These are phyloP conservation scores for Discoglossus pictus DNA, from an alignment of 2,797 vertebrate species.

Conservation along the genomic window DNA sequence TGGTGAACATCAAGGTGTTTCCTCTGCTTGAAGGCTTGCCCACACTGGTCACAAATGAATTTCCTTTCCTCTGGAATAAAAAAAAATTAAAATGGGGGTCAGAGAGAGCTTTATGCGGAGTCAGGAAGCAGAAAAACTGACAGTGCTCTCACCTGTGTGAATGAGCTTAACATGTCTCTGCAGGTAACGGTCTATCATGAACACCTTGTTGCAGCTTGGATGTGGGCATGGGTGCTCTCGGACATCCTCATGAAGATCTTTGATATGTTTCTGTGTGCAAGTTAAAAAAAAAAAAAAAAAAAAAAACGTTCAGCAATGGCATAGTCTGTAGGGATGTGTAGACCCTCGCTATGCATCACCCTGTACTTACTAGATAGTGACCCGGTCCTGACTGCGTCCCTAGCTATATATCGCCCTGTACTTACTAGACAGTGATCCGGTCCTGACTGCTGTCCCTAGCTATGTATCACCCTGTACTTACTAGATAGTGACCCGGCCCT, in stretches of 20 bases:
- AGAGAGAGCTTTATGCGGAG: neutral
- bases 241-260: conserved; percentile 93
- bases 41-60: conserved; percentile 95
- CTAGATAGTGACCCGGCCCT: too few species aligned
- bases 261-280: conserved; percentile 87
- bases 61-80: conserved; percentile 86
- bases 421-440: too few species aligned
- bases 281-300: neutral
- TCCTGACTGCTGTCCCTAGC: too few species aligned
- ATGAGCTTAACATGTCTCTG: conserved; percentile 95
- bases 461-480: too few species aligned
- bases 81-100: neutral
- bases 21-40: conserved; percentile 96
- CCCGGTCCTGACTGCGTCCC: too few species aligned
- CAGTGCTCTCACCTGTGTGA: conserved; percentile 79
- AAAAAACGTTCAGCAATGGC: too few species aligned
- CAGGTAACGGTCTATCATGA: conserved; percentile 96
- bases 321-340: too few species aligned
- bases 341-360: too few species aligned
- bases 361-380: too few species aligned
- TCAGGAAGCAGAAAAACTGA: neutral
- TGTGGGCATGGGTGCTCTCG: conserved; percentile 92
- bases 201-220: conserved; percentile 96
- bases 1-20: conserved; percentile 95
- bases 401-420: too few species aligned